Evolutionary conservation across 2,888 invertebrate genomes (phyloP), one percentile per base, ranked within the genome.

Genomic region (Julus scanicus): DNA sequence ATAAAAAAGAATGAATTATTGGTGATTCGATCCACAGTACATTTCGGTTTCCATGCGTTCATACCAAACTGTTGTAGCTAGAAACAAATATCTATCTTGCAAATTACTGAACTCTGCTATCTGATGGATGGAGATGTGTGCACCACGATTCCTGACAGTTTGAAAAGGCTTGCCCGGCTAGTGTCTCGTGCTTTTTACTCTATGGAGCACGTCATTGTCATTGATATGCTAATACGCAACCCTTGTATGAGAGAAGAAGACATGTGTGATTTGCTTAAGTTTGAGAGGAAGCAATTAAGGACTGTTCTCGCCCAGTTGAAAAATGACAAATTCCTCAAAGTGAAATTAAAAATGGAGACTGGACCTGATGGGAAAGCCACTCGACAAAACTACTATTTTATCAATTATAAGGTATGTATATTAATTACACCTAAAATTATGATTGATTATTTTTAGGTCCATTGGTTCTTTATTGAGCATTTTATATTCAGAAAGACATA

Each of bases 301-400:
- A 96, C 97, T 1, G 94, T 97, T 90, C 96, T 99, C 92, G 94
- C 97, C 0, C 95, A 95, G 0, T 92, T 99, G 89, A 96, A 96
- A 92, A 97, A 95, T 91, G 99, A 99, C 92, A 98, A 98, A 93
- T 97, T 99, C 91, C 95, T 98, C 90, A 97, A 97, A 94, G 96
- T 97, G 53, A 94, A 97, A 90, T 93, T 98, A 91, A 95, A 97
- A 93, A 98, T 98, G 96, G 98, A 98, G 94, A 98, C 98, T 88
- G 98, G 97, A 57, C 94, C 95, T 0, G 98, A 99, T 93, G 97
- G 98, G 5, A 98, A 97, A 93, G 97, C 97, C 53, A 97, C 97
- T 91, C 97, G 97, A 94, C 97, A 98, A 37, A 98, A 98, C 92
- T 99, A 98, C 92, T 99, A 98, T 92, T 99, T 97, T 91, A 98